Evolutionary conservation across 1,140 invertebrate genomes (phyloP), one percentile per base, ranked within the genome.

Genomic region (Drosophila punjabiensis): DNA sequence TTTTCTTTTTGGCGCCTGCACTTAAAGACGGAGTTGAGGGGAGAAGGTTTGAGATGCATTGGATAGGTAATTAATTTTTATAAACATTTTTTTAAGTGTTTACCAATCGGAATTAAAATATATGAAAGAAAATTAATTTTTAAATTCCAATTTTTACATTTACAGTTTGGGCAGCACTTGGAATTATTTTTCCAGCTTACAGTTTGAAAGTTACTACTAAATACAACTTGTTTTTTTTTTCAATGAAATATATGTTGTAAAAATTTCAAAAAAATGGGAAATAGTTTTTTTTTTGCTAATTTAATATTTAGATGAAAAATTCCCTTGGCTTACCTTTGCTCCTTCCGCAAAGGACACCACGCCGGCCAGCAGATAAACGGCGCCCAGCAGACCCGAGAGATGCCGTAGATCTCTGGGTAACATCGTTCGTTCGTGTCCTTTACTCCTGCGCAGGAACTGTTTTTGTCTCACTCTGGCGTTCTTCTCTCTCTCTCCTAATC

Each of bases 351-450:
- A 76, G 62, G 78, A 88, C 55, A 82, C 81, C 56, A 83, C 66
- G 73, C 88, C 77, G 45, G 79, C 75, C 28, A 92, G 48, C 47
- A 92, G 47, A 76, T 52, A 85, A 18, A 88, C 62, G 52, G 76
- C 89, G 64, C 79, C 78, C 56, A 92, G 74, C 55, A 92, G 74
- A 76, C 91, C 91, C 91, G 78, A 92, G 91, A 92, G 91, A 92
- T 84, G 79, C 59, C 53, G 37, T 63, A 68, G 88, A 92, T 87
- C 91, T 89, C 92, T 92, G 92, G 92, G 92, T 82, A 83, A 90
- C 79, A 76, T 79, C 91, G 14, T 75, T 76, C 80, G 71, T 59
- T 52, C 3, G 56, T 58, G 52, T 78, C 75, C 76, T 78, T 78
- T 82, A 71, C 69, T 91, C 70, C 68, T 73, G 45, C 61, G 56